These are phyloP conservation scores for Nemapogon koenigi DNA, from an alignment of 2,888 invertebrate species.

Conservation along the genomic window DNA sequence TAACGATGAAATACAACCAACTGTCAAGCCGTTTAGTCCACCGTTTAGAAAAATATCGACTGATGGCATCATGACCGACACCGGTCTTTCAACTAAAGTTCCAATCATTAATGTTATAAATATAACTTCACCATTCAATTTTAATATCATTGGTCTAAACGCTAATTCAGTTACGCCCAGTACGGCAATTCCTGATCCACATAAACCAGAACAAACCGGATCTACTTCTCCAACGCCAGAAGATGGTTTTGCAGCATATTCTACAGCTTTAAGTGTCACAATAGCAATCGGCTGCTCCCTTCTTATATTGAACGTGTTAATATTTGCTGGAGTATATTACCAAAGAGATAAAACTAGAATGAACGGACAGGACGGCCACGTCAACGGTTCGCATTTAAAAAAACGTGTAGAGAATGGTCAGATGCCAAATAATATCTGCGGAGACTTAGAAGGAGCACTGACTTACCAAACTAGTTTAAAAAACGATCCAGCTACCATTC, in stretches of 20 bases:
- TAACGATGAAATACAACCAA: constrained; percentile 70
- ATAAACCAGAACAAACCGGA: constrained; percentile 33
- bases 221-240: constrained; percentile 71
- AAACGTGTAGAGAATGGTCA: constrained; percentile 84
- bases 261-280: constrained; percentile 89
- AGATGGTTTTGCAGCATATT: constrained; percentile 89
- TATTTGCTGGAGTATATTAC: constrained; percentile 94
- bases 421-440: constrained; percentile 88
- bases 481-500: constrained; percentile 74
- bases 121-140: constrained; percentile 48
- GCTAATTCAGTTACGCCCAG: constrained; percentile 42
- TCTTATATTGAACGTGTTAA: constrained; percentile 88
- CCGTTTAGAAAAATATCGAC: constrained; percentile 62
- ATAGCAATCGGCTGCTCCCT: constrained; percentile 94
- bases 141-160: constrained; percentile 39
- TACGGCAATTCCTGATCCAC: constrained; percentile 32
- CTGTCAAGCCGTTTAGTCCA: constrained; percentile 61
- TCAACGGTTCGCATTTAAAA: constrained; percentile 64
- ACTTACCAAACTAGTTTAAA: constrained; percentile 63
- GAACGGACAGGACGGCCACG: constrained; percentile 62
- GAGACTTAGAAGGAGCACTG: constrained; percentile 73
- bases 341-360: constrained; percentile 85
- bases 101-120: constrained; percentile 44
- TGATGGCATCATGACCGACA: constrained; percentile 48
- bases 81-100: constrained; percentile 42